Evolutionary conservation across 2,888 invertebrate genomes (phyloP).

Genomic region (Andrena bicolor): DNA sequence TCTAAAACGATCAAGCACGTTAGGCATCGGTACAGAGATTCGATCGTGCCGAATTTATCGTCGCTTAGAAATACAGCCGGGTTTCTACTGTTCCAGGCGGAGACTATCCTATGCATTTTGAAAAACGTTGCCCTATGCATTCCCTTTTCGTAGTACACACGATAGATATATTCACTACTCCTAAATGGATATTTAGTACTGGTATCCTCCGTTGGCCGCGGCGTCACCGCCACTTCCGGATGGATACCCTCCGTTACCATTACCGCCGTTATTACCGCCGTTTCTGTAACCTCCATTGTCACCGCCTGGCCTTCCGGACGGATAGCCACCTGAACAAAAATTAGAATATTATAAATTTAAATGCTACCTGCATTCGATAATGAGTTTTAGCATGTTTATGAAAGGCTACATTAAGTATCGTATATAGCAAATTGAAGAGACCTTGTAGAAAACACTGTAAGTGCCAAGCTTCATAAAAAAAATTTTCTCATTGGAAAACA

Average conservation of each 20-base stretch:
- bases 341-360: background rate
- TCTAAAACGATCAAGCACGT: constrained; percentile 17
- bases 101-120: constrained; percentile 41
- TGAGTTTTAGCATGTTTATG: background rate
- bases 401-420: too few species aligned
- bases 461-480: too few species aligned
- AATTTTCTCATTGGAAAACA: too few species aligned
- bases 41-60: constrained; percentile 29
- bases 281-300: constrained; percentile 64
- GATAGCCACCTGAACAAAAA: constrained; percentile 56
- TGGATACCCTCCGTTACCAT: constrained; percentile 77
- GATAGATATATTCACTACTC: constrained; percentile 40
- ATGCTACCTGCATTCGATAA: background rate
- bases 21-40: constrained; percentile 23
- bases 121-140: constrained; percentile 50
- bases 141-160: constrained; percentile 54
- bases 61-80: constrained; percentile 31
- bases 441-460: too few species aligned
- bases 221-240: constrained; percentile 82
- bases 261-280: constrained; percentile 58
- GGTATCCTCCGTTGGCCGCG: constrained; percentile 83
- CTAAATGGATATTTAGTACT: constrained; percentile 76
- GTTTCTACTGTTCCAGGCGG: constrained; percentile 47
- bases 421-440: too few species aligned
- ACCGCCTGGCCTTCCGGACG: constrained; percentile 72